Evolutionary conservation across 2,888 invertebrate genomes (phyloP).

Genomic region (Zeuzera pyrina): DNA sequence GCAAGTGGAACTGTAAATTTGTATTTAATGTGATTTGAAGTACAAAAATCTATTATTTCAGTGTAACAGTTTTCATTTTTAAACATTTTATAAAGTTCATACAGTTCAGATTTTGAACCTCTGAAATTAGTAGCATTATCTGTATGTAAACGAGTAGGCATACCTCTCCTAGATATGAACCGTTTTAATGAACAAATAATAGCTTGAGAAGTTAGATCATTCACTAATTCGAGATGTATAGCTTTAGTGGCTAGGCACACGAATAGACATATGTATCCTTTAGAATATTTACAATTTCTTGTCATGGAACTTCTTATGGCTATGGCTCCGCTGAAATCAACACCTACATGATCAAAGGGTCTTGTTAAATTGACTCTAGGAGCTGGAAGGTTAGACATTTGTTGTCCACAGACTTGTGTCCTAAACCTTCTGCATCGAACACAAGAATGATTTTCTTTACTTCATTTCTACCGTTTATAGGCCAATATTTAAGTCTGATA

Average conservation of each 20-base stretch:
- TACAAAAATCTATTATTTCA: constrained; percentile 1
- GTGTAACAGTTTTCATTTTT: not conserved
- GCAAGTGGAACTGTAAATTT: constrained; percentile 5
- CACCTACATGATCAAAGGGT: constrained; percentile 9
- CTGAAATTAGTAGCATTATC: constrained; percentile 11
- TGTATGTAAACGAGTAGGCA: constrained; percentile 5
- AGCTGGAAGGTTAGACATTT: constrained; percentile 8
- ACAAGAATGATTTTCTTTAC: constrained; percentile 4
- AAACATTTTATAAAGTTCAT: constrained; percentile 4
- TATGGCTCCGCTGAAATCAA: constrained; percentile 13
- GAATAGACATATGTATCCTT: constrained; percentile 8
- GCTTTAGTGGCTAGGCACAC: constrained; percentile 3
- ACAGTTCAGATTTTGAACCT: constrained; percentile 2
- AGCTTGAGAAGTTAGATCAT: constrained; percentile 3
- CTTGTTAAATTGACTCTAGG: constrained; percentile 8
- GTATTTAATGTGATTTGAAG: not conserved
- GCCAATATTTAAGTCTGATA: constrained; percentile 7
- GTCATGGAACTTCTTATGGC: constrained; percentile 6
- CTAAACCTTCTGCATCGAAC: constrained; percentile 6
- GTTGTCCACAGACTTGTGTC: constrained; percentile 9
- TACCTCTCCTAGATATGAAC: constrained; percentile 8
- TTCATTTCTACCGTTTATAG: constrained; percentile 3
- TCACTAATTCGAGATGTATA: constrained; percentile 5
- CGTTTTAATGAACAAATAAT: constrained; percentile 7
- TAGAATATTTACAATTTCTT: constrained; percentile 6